A percentile compares a stretch with the other conserved stretches of the same genome.
Conservation (phyloP, 2,797 vertebrate genomes). For the Melanotaenia parkinsoni region DNA sequence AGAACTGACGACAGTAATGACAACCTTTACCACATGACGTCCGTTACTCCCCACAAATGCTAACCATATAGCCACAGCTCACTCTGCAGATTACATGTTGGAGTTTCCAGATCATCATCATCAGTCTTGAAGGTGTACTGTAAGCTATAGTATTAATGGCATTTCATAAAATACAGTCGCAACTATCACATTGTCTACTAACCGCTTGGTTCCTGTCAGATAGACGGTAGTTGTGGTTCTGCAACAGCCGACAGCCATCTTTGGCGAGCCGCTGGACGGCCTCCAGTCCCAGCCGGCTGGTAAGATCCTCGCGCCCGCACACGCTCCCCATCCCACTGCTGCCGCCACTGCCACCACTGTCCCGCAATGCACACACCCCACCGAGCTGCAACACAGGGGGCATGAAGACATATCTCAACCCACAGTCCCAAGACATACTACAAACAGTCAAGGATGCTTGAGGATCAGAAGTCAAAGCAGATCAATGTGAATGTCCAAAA, state of each 20-base stretch:
- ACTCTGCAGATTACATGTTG: constrained; percentile 39
- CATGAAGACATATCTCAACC: constrained; percentile 95
- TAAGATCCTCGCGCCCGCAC: constrained; percentile 88
- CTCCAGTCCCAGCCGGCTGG: constrained; percentile 85
- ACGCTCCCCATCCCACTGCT: constrained; percentile 58
- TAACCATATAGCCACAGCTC: constrained; percentile 33
- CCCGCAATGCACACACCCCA: constrained; percentile 89
- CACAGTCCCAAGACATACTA: constrained; percentile 95
- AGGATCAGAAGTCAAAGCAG: constrained; percentile 11
- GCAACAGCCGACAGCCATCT: constrained; percentile 91
- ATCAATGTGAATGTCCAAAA: constrained; percentile 23
- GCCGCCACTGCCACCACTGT: constrained; percentile 36
- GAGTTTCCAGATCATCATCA: constrained; percentile 15
- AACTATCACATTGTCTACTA: constrained; percentile 43
- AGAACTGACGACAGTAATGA: constrained; percentile 52
- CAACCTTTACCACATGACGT: constrained; percentile 58
- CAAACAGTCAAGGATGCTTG: constrained; percentile 17
- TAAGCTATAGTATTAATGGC: background rate
- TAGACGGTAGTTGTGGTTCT: constrained; percentile 89
- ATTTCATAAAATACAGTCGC: background rate
- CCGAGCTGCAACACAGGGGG: constrained; percentile 93
- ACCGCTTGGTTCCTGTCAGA: constrained; percentile 84
- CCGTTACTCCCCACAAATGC: constrained; percentile 40
- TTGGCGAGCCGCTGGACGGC: constrained; percentile 93
- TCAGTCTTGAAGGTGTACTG: background rate